Evolutionary conservation across 2,888 invertebrate species (phyloP), one percentile per base, ranked within the genome.

Genomic region (Sarcophaga caerulescens): DNA sequence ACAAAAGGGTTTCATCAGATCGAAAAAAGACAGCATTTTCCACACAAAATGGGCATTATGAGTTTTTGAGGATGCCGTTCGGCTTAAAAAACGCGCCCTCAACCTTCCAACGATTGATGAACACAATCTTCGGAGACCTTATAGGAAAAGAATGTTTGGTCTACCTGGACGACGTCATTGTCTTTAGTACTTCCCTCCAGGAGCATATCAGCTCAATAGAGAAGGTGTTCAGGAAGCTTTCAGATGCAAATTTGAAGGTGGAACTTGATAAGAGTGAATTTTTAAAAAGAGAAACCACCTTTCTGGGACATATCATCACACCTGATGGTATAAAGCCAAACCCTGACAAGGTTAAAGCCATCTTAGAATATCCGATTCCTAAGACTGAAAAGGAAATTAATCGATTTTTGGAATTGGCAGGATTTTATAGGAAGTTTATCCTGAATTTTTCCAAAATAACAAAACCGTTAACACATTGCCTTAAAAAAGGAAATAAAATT

Each of bases 221-320:
- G 35, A 35, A 57, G 68, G 76, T 76, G 10, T 88, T 91, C 62
- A 35, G 89, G 73, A 85, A 81, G 81, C 77, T 90, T 11, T 66
- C 85, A 60, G 68, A 88, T 87, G 63, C 63, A 14, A 70, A 73
- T 19, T n/a, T 80, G 12, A 73, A 74, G 8, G 17, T 74, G 0
- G 73, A 80, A 25, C 2, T 80, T 11, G n/a, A 71, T 47, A 60
- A 71, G 12, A 35, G 71, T 19, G 71, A 71, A 19, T 71, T 73
- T 14, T 45, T 73, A 11, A 21, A 73, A 44, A 35, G 45, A 88
- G 89, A 87, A 25, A 88, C 91, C 0, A 85, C 87, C 45, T 91
- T 88, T 84, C 73, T 92, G 14, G 91, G 92, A 8, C 91, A 90
- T 68, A 35, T 35, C 35, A 35, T 35, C 35, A 35, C 35, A 35